Conservation (phyloP, 1,140 invertebrate species). For the Trichomalopsis sarcophagae region DNA sequence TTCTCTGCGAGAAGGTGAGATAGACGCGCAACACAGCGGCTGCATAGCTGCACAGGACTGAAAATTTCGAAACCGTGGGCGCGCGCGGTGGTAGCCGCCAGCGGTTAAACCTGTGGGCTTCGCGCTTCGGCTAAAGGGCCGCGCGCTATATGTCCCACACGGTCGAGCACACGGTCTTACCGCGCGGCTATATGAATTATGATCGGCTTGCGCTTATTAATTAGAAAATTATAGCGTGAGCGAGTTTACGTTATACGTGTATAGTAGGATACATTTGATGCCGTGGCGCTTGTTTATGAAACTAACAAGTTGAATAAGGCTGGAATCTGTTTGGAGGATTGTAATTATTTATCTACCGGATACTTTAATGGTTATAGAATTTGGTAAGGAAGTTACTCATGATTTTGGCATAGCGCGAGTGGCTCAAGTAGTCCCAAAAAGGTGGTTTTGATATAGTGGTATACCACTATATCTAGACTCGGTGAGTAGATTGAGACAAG, state of each 20-base stretch:
- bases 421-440: too few species aligned
- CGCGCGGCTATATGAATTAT: constrained; percentile 5
- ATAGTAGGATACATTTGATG: neutral
- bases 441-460: too few species aligned
- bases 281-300: neutral
- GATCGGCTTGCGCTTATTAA: constrained; percentile 14
- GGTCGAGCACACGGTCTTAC: neutral
- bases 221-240: neutral
- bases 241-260: neutral
- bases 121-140: neutral
- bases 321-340: neutral
- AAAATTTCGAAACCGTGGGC: neutral
- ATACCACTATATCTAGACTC: too few species aligned
- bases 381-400: too few species aligned
- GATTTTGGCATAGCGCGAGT: too few species aligned
- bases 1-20: neutral
- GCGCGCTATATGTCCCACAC: neutral
- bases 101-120: neutral
- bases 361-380: too few species aligned
- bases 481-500: too few species aligned
- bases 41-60: neutral
- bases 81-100: neutral
- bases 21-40: neutral
- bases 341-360: neutral
- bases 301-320: neutral